Percentiles rank a stretch among this genome's conserved stretches.
Evolutionary conservation across 1,140 invertebrate genomes (phyloP).

Genomic region (Acromyrmex heyeri): DNA sequence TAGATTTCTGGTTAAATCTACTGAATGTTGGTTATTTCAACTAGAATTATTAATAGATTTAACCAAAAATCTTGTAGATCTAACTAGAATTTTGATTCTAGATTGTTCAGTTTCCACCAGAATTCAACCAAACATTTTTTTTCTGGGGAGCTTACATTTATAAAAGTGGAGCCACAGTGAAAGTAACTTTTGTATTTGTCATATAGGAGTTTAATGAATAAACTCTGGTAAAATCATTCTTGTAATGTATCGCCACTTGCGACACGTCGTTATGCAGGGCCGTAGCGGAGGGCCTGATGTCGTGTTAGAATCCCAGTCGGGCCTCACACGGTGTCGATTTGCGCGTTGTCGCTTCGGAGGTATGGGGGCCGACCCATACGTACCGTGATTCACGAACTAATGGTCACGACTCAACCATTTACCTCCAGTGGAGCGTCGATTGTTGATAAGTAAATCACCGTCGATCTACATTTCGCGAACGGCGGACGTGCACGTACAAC

Average conservation of each 20-base stretch:
- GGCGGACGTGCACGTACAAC: constrained; percentile 66
- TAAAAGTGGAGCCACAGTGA: not conserved
- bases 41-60: no score
- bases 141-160: not conserved
- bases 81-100: no score
- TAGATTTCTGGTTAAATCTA: no score
- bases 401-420: constrained; percentile 87
- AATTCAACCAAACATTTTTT: no score
- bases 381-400: constrained; percentile 81
- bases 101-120: no score
- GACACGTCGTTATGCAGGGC: constrained; percentile 38
- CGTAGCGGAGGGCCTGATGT: constrained; percentile 78
- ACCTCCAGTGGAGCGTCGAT: constrained; percentile 86
- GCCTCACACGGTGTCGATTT: constrained; percentile 69
- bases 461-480: constrained; percentile 84
- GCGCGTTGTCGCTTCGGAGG: constrained; percentile 67
- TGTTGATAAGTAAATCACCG: constrained; percentile 86
- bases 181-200: not conserved
- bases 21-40: no score
- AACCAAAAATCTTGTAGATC: no score
- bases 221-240: not conserved
- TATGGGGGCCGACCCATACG: constrained; percentile 68
- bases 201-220: not conserved
- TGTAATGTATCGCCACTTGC: not conserved
- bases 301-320: constrained; percentile 63